These are phyloP conservation scores for Pseudococcus jackbeardsleyi DNA, from an alignment of 2,888 invertebrate species.

Conservation along the genomic window DNA sequence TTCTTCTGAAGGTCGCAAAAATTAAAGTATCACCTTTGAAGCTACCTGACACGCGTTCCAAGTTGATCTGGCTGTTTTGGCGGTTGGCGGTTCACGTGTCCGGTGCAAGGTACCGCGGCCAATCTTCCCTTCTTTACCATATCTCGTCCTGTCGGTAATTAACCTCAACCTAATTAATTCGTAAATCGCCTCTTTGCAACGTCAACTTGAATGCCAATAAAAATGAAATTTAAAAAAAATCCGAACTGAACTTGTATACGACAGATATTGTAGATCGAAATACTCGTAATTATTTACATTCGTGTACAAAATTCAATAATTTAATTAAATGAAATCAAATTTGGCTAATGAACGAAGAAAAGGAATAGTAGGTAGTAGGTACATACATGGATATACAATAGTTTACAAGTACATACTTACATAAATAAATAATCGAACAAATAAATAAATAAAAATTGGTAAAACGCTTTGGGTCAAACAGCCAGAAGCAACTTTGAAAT, in stretches of 20 bases:
- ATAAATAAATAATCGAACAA: too few relatives aligned
- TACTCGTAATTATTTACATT: too few relatives aligned
- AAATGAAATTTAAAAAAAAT: neutral
- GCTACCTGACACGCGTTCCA: neutral
- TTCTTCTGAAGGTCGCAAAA: neutral
- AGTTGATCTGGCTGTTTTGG: neutral
- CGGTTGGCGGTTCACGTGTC: neutral
- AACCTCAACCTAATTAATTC: conserved; percentile 23
- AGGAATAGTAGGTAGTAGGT: neutral
- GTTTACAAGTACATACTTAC: too few relatives aligned
- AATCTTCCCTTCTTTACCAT: neutral
- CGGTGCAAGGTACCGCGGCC: neutral
- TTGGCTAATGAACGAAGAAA: neutral
- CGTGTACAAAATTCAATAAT: neutral
- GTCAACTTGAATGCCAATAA: neutral
- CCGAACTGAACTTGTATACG: too few relatives aligned
- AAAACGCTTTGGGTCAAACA: too few relatives aligned
- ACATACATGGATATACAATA: too few relatives aligned
- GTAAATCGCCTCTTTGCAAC: neutral
- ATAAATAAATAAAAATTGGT: too few relatives aligned
- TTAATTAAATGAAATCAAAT: neutral
- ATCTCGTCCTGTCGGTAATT: neutral
- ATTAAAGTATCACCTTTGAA: neutral
- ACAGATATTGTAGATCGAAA: too few relatives aligned
- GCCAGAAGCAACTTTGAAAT: too few relatives aligned